Base-by-base conservation (phyloP, 2,888 invertebrate species). In the Bembecia ichneumoniformis region DNA sequence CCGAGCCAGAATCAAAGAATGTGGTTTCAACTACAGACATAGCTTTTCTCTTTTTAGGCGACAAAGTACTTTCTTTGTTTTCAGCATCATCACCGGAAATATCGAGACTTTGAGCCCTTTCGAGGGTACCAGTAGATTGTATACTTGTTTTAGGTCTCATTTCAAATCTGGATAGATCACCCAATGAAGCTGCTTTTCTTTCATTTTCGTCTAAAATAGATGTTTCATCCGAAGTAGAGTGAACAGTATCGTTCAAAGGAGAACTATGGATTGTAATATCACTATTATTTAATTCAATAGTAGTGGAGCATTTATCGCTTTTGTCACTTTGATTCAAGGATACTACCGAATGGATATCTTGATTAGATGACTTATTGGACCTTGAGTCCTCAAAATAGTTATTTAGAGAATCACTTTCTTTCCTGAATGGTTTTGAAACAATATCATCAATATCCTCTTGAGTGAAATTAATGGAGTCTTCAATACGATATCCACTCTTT, bases 41-140 rank as follows among this genome's bases (percentile, higher is more conserved):
- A 0, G 91, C 91, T 74, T 92, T 92, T 20, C 92, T 87, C 62
- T 93, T 93, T 62, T 92, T 92, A 46, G 90, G 87, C 0, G 87
- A 82, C 17, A 87, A 63, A 43, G 81, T 68, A 48, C 68, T 82
- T 59, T 87, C 87, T 51, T 74, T 74, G 46, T 75, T 77, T 60
- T 87, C 87, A n/a, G 66, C 72, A 56, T 87, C 88, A 53, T 88
- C 88, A 3, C 81, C 82, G 47, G 92, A 91, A 72, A 94, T 92
- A 57, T 95, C 95, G 44, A 95, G 79, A 62, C 94, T 94, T 68
- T 94, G 94, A 0, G 95, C 94, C 55, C 94, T 86, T 77, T 95
- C 94, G 49, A 93, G 72, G 9, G 91, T 91, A 3, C 91, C 90
- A 3, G 88, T 78, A 3, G 88, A 71, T 7, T 87, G 83, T 52